These are phyloP conservation scores for Accipiter cooperii DNA, from an alignment of 2,113 vertebrate species.

Conservation along the genomic window DNA sequence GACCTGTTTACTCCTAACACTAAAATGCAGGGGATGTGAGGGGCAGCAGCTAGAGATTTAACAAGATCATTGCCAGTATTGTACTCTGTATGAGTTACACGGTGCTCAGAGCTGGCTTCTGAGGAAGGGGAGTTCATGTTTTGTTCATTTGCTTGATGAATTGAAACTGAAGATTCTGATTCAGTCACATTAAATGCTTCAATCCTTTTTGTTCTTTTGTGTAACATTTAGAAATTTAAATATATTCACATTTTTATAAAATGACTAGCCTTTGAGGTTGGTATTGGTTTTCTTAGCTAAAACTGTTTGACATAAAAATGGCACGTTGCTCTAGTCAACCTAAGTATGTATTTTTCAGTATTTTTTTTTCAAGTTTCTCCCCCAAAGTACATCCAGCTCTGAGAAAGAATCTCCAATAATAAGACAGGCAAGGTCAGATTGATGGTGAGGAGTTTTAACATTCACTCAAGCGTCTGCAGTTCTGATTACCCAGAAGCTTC, in stretches of 20 bases:
- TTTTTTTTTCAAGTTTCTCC: background rate
- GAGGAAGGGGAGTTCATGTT: background rate
- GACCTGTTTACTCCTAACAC: background rate
- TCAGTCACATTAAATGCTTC: background rate
- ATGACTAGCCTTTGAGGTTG: background rate
- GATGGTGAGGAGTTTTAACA: background rate
- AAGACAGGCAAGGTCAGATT: background rate
- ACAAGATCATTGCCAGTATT: background rate
- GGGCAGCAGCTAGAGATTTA: background rate
- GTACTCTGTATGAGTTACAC: background rate
- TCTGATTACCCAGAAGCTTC: constrained; percentile 30
- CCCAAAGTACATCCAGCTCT: background rate
- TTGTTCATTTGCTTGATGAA: background rate
- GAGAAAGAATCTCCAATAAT: background rate
- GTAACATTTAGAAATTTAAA: background rate
- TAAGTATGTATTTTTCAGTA: background rate
- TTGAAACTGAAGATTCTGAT: background rate
- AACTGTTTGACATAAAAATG: background rate
- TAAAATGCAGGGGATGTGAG: background rate
- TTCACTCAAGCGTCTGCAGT: constrained; percentile 34
- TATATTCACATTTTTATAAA: background rate
- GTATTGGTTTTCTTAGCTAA: background rate
- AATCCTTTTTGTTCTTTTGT: background rate
- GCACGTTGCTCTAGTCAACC: background rate
- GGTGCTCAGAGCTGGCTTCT: background rate